phyloP scores from a whole-genome alignment of 1,140 invertebrate species.

The Prorops nasuta region DNA sequence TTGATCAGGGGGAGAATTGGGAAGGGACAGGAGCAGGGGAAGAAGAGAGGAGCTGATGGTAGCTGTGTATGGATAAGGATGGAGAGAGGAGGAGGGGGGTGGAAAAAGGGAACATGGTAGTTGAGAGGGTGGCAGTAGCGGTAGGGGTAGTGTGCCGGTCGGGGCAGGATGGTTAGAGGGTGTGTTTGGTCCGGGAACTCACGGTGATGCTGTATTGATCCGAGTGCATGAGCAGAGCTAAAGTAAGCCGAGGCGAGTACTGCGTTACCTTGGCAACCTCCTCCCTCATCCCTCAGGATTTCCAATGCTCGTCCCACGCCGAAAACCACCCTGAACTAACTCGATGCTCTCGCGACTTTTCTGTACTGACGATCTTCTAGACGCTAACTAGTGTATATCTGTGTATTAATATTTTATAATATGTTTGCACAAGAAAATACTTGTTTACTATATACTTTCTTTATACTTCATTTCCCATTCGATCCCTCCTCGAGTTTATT shows the following conservation, averaged over 20 bases:
- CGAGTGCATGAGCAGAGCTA: constrained; percentile 44
- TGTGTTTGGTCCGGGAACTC: constrained; percentile 53
- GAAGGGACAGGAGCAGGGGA: too few species aligned
- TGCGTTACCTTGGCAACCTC: constrained; percentile 59
- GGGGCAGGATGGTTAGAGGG: constrained; percentile 1
- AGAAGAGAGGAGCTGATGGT: background rate
- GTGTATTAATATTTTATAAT: too few species aligned
- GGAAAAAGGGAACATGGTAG: background rate
- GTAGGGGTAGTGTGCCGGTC: too few species aligned
- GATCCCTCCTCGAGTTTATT: too few species aligned
- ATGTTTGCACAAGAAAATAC: too few species aligned
- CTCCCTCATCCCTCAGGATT: constrained; percentile 50
- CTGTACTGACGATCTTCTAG: too few species aligned
- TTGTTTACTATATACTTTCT: too few species aligned
- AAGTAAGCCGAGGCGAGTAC: constrained; percentile 51
- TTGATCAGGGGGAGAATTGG: too few species aligned
- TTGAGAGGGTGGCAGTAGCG: background rate
- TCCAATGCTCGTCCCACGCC: constrained; percentile 27
- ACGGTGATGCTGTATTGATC: constrained; percentile 56
- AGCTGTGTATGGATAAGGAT: too few species aligned
- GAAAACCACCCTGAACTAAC: constrained; percentile 35
- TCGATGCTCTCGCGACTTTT: constrained; percentile 8
- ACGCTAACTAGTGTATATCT: too few species aligned
- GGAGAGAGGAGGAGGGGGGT: background rate
- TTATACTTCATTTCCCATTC: too few species aligned